phyloP scores from a whole-genome alignment of 1,140 invertebrate species.

The Coelopa frigida region DNA sequence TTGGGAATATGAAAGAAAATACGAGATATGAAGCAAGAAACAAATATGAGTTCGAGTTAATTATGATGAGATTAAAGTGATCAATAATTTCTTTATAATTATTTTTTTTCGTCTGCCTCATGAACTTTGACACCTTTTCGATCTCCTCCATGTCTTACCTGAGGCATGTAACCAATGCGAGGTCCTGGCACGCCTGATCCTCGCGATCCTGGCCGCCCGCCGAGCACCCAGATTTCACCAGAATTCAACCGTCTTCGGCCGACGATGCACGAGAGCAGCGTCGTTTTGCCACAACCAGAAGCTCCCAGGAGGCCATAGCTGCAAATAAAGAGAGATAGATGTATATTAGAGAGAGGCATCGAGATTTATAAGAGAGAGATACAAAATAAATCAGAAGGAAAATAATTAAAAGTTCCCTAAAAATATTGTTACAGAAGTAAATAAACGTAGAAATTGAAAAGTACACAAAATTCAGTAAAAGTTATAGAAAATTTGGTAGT shows the following conservation, averaged over 20 bases:
- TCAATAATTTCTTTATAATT: too few species aligned
- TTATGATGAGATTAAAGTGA: too few species aligned
- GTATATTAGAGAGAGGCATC: too few species aligned
- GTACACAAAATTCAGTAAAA: too few species aligned
- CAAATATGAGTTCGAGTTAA: too few species aligned
- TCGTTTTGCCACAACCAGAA: slow-evolving; percentile 80
- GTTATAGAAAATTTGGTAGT: too few species aligned
- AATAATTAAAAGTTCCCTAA: too few species aligned
- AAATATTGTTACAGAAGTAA: too few species aligned
- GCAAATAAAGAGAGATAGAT: slow-evolving; percentile 32
- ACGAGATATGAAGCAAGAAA: too few species aligned
- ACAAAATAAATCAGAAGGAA: too few species aligned
- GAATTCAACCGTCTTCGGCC: slow-evolving; percentile 71
- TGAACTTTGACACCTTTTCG: neutral
- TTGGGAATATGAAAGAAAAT: neutral
- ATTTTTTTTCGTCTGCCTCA: neutral
- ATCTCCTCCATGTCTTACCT: slow-evolving; percentile 42
- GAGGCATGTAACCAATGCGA: slow-evolving; percentile 60
- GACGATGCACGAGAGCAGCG: slow-evolving; percentile 79
- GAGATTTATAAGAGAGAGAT: too few species aligned
- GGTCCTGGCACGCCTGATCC: slow-evolving; percentile 81
- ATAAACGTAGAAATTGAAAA: too few species aligned
- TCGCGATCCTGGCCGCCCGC: slow-evolving; percentile 71
- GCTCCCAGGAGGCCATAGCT: slow-evolving; percentile 83
- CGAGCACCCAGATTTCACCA: slow-evolving; percentile 80